Evolutionary conservation across 2,113 vertebrate species (phyloP).

Genomic region (Strix aluco): DNA sequence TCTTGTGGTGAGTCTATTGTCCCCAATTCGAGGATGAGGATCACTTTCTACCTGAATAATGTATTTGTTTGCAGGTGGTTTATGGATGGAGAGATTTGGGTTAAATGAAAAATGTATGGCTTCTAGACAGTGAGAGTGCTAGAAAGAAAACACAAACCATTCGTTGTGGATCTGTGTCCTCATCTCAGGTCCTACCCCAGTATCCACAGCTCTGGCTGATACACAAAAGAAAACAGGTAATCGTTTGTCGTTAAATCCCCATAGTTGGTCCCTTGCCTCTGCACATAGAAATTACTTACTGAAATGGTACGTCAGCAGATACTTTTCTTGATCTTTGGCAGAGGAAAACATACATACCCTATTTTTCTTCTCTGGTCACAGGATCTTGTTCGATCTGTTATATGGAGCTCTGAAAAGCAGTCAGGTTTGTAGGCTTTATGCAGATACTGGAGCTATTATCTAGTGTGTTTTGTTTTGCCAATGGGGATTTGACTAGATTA

Average conservation of each 20-base stretch:
- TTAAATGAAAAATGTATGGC: background rate
- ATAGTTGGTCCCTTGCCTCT: background rate
- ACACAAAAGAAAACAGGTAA: background rate
- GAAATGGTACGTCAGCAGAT: background rate
- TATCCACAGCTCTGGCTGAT: background rate
- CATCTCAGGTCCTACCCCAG: background rate
- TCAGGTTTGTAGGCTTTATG: constrained; percentile 4
- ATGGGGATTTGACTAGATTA: constrained; percentile 13
- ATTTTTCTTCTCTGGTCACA: background rate
- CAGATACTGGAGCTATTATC: background rate
- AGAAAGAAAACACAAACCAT: background rate
- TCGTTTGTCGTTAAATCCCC: background rate
- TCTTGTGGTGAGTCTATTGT: background rate
- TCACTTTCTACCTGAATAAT: background rate
- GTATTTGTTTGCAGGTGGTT: background rate
- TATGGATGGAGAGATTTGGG: background rate
- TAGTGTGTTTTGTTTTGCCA: constrained; percentile 16
- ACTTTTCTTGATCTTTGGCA: background rate
- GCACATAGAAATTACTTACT: background rate
- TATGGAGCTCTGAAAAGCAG: background rate
- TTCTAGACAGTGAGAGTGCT: background rate
- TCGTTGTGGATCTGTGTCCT: background rate
- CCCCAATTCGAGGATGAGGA: rapidly evolving
- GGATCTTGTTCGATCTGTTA: background rate
- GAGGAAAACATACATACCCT: background rate